These are phyloP conservation scores for Dromiciops gliroides DNA, from an alignment of 2,113 vertebrate genomes.

Conservation along the genomic window DNA sequence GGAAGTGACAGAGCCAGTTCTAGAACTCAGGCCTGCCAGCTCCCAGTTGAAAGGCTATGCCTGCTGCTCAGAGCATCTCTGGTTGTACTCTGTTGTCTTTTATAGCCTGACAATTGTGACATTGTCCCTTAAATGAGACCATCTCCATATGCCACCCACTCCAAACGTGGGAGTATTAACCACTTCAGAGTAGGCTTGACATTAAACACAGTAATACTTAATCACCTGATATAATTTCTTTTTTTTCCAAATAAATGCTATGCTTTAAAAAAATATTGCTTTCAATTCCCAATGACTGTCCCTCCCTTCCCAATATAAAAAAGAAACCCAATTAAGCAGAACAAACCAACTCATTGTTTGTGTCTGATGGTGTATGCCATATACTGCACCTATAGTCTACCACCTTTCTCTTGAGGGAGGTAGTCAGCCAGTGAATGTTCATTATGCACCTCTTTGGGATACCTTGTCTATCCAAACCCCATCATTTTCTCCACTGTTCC, in stretches of 20 bases:
- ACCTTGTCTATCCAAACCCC: not conserved
- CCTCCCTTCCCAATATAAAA: not conserved
- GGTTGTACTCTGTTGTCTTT: not conserved
- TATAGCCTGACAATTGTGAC: not conserved
- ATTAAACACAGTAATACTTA: not conserved
- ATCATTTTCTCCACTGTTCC: not conserved
- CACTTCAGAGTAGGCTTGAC: not conserved
- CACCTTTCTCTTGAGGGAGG: not conserved
- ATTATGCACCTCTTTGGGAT: not conserved
- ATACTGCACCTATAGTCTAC: not conserved
- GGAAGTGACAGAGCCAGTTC: constrained; percentile 1
- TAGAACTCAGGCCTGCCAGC: not conserved
- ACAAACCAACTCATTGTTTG: not conserved
- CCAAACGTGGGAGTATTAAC: not conserved
- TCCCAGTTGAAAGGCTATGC: not conserved
- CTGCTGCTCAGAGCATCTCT: not conserved
- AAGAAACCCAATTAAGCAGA: not conserved
- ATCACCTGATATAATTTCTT: not conserved
- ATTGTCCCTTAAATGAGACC: not conserved
- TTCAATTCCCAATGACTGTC: not conserved
- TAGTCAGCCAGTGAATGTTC: not conserved
- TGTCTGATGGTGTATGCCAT: not conserved
- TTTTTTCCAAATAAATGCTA: not conserved
- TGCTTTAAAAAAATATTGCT: not conserved
- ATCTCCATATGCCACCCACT: not conserved